Evolutionary conservation across 2,113 vertebrate genomes (phyloP).

Genomic region (Chlorocebus sabaeus): DNA sequence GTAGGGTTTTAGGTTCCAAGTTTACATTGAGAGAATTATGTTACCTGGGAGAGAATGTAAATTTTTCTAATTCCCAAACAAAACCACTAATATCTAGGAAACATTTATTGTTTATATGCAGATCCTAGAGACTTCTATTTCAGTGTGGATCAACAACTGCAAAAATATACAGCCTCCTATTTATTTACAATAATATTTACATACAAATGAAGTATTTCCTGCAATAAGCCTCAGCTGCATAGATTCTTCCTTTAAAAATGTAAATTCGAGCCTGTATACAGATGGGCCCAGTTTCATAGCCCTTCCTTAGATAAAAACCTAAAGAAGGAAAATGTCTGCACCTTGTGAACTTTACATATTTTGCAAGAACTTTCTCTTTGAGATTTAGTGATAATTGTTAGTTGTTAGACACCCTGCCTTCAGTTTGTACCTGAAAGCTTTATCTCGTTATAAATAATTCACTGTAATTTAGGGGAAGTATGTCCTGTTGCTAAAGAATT

Average conservation of each 20-base stretch:
- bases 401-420: constrained; percentile 10
- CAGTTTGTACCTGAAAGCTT: constrained; percentile 9
- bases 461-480: constrained; percentile 65
- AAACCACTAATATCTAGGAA: constrained; percentile 61
- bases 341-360: constrained; percentile 18
- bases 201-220: constrained; percentile 81
- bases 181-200: constrained; percentile 87
- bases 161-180: constrained; percentile 90
- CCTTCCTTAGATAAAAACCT: background rate
- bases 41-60: constrained; percentile 69
- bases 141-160: constrained; percentile 82
- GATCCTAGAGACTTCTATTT: constrained; percentile 79
- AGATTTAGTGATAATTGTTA: constrained; percentile 66
- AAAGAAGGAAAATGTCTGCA: background rate
- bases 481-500: constrained; percentile 50
- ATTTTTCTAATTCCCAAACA: constrained; percentile 74
- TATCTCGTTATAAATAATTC: constrained; percentile 59
- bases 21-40: constrained; percentile 54
- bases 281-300: background rate
- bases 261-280: constrained; percentile 68
- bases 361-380: constrained; percentile 65
- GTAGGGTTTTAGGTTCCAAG: constrained; percentile 52
- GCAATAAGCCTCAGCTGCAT: constrained; percentile 85
- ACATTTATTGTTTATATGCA: constrained; percentile 77
- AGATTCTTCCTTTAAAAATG: constrained; percentile 83